Evolutionary conservation across 2,797 vertebrate genomes (phyloP).

Genomic region (Prionace glauca): DNA sequence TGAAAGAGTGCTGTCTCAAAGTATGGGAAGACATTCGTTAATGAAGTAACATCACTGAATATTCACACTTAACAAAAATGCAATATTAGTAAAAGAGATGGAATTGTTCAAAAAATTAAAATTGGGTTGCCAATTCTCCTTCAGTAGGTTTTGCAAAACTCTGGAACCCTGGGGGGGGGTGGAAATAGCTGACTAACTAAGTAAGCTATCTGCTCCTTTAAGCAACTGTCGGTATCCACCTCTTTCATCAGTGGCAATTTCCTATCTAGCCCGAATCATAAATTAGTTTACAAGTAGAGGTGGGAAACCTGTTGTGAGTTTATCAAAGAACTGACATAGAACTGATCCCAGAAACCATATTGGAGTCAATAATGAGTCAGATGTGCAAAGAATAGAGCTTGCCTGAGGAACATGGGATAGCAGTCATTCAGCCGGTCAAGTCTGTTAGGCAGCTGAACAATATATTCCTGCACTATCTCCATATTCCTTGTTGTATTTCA

Average conservation of each 20-base stretch:
- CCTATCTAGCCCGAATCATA: not conserved
- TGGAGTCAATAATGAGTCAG: not conserved
- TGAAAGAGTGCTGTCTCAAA: not conserved
- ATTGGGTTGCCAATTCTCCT: not conserved
- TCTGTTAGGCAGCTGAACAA: too few species aligned
- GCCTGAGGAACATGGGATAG: not conserved
- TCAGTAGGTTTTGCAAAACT: not conserved
- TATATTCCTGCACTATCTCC: too few species aligned
- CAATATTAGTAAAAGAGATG: not conserved
- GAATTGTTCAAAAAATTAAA: not conserved
- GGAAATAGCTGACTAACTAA: not conserved
- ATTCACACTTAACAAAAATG: not conserved
- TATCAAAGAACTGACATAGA: not conserved
- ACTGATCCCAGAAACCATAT: not conserved
- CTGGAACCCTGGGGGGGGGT: not conserved
- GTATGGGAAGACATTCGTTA: not conserved
- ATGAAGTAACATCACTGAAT: not conserved
- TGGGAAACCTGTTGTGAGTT: not conserved
- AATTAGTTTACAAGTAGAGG: not conserved
- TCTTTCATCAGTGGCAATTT: not conserved
- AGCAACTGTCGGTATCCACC: not conserved
- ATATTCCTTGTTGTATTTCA: too few species aligned
- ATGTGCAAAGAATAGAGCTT: not conserved
- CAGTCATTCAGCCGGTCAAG: too few species aligned
- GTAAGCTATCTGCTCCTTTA: not conserved